Percentiles rank a stretch among this genome's conserved stretches.
Evolutionary conservation across 2,113 vertebrate genomes (phyloP).

Genomic region (Pampusana beccarii): DNA sequence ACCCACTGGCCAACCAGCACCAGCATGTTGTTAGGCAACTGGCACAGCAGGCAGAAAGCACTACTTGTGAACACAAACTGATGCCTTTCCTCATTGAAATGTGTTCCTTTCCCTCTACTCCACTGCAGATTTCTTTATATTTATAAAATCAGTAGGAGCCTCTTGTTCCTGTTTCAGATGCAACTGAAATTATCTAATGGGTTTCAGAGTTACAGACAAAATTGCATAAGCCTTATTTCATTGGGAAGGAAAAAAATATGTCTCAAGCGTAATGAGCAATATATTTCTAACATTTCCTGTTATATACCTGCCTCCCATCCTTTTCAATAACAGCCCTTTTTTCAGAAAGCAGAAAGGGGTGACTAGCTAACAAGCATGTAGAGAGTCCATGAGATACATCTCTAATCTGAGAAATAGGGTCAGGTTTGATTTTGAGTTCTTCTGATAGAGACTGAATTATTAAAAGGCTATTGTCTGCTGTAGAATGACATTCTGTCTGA

Average conservation of each 20-base stretch:
- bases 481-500: slow-evolving; percentile 61
- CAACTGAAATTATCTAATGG: background rate
- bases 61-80: background rate
- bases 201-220: background rate
- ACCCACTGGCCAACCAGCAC: rapidly evolving
- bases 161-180: background rate
- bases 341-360: background rate
- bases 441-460: slow-evolving; percentile 53
- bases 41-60: background rate
- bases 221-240: background rate
- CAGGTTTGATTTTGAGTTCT: slow-evolving; percentile 51
- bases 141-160: background rate
- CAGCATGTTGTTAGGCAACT: background rate
- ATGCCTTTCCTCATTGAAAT: background rate
- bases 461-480: slow-evolving; percentile 53
- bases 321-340: background rate
- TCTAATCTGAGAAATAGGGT: slow-evolving; percentile 14
- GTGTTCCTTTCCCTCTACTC: background rate
- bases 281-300: background rate
- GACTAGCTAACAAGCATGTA: background rate
- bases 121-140: background rate
- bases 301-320: background rate
- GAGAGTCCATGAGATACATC: background rate
- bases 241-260: background rate
- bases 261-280: background rate